Evolutionary conservation across 2,797 vertebrate species (phyloP).

Genomic region (Parauchenoglanis punctatus): DNA sequence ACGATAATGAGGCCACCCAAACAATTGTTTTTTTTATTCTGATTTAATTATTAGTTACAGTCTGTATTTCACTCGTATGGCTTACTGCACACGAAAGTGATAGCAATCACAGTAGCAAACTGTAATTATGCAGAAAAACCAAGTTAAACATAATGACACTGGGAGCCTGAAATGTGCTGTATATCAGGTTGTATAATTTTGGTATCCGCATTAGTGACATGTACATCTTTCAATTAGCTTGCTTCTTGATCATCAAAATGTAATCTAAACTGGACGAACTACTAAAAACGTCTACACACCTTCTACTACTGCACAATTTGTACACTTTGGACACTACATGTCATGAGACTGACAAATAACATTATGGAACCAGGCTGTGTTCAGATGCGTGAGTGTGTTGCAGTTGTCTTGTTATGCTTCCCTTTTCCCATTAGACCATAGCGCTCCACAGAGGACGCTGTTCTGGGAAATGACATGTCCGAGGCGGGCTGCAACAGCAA

Average conservation of each 20-base stretch:
- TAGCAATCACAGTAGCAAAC: not conserved
- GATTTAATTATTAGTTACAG: not conserved
- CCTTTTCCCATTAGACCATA: not conserved
- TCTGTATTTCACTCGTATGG: not conserved
- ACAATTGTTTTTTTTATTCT: not conserved
- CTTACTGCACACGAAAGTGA: not conserved
- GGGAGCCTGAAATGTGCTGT: not conserved
- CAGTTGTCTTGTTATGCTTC: not conserved
- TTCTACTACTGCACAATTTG: not conserved
- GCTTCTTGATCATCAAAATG: not conserved
- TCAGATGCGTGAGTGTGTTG: not conserved
- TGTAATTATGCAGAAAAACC: not conserved
- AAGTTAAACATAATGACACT: not conserved
- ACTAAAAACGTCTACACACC: not conserved
- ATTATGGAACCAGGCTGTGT: not conserved
- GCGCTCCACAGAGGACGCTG: not conserved
- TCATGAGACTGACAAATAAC: not conserved
- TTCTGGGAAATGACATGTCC: not conserved
- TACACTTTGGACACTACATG: not conserved
- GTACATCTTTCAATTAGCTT: not conserved
- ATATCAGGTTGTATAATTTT: not conserved
- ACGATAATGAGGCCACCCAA: not conserved
- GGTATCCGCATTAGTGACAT: not conserved
- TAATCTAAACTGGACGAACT: not conserved
- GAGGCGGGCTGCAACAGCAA: not conserved